These are phyloP conservation scores for Eurytemora carolleeae DNA, from an alignment of 1,140 invertebrate species.

Conservation along the genomic window DNA sequence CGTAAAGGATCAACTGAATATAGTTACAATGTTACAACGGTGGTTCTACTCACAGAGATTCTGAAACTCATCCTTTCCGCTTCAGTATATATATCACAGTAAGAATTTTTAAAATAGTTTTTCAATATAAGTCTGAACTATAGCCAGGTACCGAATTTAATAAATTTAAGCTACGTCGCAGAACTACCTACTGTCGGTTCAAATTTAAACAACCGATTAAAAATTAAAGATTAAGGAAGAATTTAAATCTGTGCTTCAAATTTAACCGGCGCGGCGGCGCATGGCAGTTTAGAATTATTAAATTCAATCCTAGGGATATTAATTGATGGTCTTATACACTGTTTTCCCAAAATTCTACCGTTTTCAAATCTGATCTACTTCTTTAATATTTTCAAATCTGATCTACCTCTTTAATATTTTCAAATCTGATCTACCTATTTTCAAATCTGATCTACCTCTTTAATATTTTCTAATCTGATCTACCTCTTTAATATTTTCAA, in stretches of 20 bases:
- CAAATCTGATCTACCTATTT: too few relatives aligned
- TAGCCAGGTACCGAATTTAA: background rate
- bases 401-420: too few relatives aligned
- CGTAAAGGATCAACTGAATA: slow-evolving; percentile 57
- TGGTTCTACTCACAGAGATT: slow-evolving; percentile 68
- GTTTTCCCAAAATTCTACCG: too few relatives aligned
- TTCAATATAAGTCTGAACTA: background rate
- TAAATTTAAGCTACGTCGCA: slow-evolving; percentile 21
- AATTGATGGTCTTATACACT: too few relatives aligned
- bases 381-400: too few relatives aligned
- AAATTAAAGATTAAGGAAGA: background rate
- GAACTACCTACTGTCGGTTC: slow-evolving; percentile 28
- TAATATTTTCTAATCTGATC: too few relatives aligned
- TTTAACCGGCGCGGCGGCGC: too few relatives aligned
- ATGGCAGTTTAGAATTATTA: too few relatives aligned
- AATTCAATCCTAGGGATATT: too few relatives aligned
- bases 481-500: too few relatives aligned
- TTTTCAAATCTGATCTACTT: too few relatives aligned
- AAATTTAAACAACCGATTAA: background rate
- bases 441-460: too few relatives aligned
- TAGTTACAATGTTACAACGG: slow-evolving; percentile 64
- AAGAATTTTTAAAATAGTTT: slow-evolving; percentile 19
- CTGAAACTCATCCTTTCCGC: slow-evolving; percentile 56
- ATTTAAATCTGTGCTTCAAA: background rate
- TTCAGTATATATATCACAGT: slow-evolving; percentile 37